Percentiles rank a stretch among this genome's conserved stretches.
Evolutionary conservation across 2,888 invertebrate species (phyloP).

Genomic region (Acanthosepion esculentum): DNA sequence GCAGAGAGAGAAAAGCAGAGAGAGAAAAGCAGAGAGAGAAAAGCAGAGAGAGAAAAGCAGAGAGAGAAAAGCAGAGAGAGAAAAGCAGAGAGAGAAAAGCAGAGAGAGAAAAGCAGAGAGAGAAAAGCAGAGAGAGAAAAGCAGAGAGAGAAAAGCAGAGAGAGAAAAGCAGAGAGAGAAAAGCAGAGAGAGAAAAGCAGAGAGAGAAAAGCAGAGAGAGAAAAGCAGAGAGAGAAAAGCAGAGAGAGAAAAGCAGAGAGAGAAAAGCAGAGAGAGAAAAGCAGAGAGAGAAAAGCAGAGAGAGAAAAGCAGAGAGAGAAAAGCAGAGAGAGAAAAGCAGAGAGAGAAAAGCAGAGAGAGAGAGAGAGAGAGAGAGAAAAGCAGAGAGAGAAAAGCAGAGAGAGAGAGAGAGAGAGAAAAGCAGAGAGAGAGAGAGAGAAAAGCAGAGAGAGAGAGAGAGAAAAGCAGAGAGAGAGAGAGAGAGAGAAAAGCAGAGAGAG

Average conservation of each 20-base stretch:
- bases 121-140: too few relatives aligned
- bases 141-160: background rate
- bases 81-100: conserved; percentile 20
- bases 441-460: background rate
- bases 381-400: background rate
- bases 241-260: conserved; percentile 39
- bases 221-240: background rate
- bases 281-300: conserved; percentile 16
- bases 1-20: too few relatives aligned
- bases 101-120: too few relatives aligned
- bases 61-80: conserved; percentile 38
- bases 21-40: too few relatives aligned
- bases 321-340: too few relatives aligned
- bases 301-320: background rate
- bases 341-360: too few relatives aligned
- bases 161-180: background rate
- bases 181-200: background rate
- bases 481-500: too few relatives aligned
- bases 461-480: background rate
- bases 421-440: background rate
- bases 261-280: background rate
- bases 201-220: too few relatives aligned
- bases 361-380: conserved; percentile 41
- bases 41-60: conserved; percentile 24
- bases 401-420: background rate